Percentiles rank a stretch among this genome's conserved stretches.
These are phyloP conservation scores for Caenorhabditis macrosperma DNA, from an alignment of 2,888 invertebrate genomes.

Conservation along the genomic window DNA sequence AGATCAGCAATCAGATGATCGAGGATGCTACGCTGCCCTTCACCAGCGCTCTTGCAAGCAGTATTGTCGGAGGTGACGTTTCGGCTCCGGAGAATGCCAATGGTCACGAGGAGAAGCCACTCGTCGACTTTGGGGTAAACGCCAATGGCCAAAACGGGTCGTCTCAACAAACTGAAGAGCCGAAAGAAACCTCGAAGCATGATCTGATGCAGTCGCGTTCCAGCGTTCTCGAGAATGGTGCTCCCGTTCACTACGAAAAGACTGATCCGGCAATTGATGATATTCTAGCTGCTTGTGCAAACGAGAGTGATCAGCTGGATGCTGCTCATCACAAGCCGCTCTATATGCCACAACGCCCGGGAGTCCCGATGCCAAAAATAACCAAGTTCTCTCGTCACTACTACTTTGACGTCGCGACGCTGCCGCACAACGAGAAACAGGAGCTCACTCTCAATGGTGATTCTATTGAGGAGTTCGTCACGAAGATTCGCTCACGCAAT, in stretches of 20 bases:
- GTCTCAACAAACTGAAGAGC: not conserved
- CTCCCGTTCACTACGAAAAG: constrained; percentile 35
- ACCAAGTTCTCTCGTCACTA: constrained; percentile 40
- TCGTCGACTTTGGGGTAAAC: constrained; percentile 6
- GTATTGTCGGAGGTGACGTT: constrained; percentile 8
- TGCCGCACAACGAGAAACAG: constrained; percentile 41
- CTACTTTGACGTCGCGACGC: constrained; percentile 52
- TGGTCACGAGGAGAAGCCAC: not conserved
- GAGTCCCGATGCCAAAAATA: constrained; percentile 5
- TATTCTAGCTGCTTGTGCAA: constrained; percentile 40
- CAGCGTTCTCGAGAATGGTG: constrained; percentile 46
- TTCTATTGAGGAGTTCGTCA: constrained; percentile 33
- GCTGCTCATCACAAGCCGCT: not conserved
- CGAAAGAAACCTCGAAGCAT: constrained; percentile 29
- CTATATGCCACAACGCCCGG: constrained; percentile 24
- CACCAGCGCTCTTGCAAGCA: constrained; percentile 41
- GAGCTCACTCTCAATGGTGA: constrained; percentile 25
- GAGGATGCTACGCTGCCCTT: constrained; percentile 45
- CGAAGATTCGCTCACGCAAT: constrained; percentile 42
- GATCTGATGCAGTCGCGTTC: constrained; percentile 56
- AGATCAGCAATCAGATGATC: constrained; percentile 49
- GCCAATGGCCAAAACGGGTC: constrained; percentile 8
- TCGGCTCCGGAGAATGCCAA: not conserved
- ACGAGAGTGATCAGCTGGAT: constrained; percentile 42
- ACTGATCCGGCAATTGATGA: constrained; percentile 49